Percentiles rank a stretch among this genome's conserved stretches.
phyloP scores from a whole-genome alignment of 2,888 invertebrate species.

The Rhogogaster chlorosoma region DNA sequence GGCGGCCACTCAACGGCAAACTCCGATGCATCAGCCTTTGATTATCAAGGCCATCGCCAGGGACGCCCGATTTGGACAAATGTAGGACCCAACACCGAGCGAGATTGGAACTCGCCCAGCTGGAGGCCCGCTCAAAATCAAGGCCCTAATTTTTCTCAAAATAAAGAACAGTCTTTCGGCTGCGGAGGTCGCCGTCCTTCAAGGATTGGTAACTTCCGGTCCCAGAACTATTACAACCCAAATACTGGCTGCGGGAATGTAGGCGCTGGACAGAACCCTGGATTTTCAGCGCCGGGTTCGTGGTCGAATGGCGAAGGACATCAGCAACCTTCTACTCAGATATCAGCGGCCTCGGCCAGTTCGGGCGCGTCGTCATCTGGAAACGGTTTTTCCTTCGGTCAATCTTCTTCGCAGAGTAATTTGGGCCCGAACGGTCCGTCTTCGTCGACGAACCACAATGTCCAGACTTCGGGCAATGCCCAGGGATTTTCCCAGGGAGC shows the following conservation, averaged over 20 bases:
- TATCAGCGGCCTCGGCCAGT: slow-evolving; percentile 64
- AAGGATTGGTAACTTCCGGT: slow-evolving; percentile 32
- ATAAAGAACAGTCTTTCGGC: neutral
- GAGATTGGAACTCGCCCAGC: slow-evolving; percentile 19
- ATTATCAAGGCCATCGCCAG: slow-evolving; percentile 52
- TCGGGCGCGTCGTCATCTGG: slow-evolving; percentile 63
- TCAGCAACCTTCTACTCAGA: slow-evolving; percentile 55
- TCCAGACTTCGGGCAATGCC: slow-evolving; percentile 63
- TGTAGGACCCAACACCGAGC: slow-evolving; percentile 55
- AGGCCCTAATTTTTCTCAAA: neutral
- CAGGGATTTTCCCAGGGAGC: slow-evolving; percentile 65
- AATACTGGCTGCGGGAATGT: slow-evolving; percentile 36
- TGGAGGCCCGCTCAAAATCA: slow-evolving; percentile 27
- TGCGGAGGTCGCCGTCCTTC: slow-evolving; percentile 10
- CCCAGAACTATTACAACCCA: slow-evolving; percentile 22
- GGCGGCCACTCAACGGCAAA: slow-evolving; percentile 55
- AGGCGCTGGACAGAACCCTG: slow-evolving; percentile 42
- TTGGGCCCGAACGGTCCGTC: slow-evolving; percentile 61
- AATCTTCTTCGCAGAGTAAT: slow-evolving; percentile 64
- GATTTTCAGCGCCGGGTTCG: slow-evolving; percentile 10
- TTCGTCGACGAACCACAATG: slow-evolving; percentile 63
- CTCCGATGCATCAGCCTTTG: slow-evolving; percentile 53
- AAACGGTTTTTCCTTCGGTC: slow-evolving; percentile 64
- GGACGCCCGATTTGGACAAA: slow-evolving; percentile 58
- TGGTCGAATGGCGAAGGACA: slow-evolving; percentile 26